Evolutionary conservation across 2,888 invertebrate species (phyloP).

Genomic region (Tetranychus piercei): DNA sequence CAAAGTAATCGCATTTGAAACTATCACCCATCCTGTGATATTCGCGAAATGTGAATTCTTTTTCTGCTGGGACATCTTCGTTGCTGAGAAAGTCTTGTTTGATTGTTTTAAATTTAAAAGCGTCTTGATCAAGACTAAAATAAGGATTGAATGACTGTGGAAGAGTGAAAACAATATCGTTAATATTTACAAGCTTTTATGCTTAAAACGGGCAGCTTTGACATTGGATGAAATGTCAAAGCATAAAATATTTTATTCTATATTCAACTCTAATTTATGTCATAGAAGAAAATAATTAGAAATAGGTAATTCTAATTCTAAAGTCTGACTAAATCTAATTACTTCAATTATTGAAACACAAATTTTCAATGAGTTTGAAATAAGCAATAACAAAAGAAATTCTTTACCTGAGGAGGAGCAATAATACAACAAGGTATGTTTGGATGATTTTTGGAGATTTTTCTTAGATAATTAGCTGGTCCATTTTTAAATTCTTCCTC

Average conservation of each 20-base stretch:
- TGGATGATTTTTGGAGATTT: background rate
- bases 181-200: no score
- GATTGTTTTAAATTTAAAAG: background rate
- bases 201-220: no score
- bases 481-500: background rate
- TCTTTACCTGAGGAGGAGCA: background rate
- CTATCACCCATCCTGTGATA: background rate
- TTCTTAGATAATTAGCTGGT: background rate
- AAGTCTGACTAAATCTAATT: no score
- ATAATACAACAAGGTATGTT: background rate
- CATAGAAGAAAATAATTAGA: no score
- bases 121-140: background rate
- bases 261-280: no score
- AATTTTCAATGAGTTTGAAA: no score
- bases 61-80: background rate
- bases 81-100: background rate
- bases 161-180: no score
- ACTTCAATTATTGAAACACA: no score
- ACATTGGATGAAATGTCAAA: no score
- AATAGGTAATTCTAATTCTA: no score
- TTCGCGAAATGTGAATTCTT: background rate
- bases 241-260: no score
- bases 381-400: no score
- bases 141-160: background rate
- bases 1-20: slow-evolving; percentile 1